Evolutionary conservation across 2,888 invertebrate genomes (phyloP).

Genomic region (Calephelis perditalis): DNA sequence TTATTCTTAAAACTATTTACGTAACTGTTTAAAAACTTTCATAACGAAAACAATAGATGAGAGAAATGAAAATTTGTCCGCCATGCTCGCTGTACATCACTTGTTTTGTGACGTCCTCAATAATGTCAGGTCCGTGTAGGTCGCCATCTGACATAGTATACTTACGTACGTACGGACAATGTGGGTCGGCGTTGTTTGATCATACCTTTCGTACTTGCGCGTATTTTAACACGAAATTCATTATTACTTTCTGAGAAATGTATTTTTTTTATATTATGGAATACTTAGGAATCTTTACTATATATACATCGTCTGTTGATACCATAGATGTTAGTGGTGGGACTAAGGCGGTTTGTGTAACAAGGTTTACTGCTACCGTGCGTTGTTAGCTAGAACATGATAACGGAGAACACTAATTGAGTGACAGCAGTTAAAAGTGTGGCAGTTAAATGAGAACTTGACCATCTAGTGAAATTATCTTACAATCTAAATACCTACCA

Average conservation of each 20-base stretch:
- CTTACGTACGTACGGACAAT: conserved; percentile 25
- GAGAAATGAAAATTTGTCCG: not conserved
- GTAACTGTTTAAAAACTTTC: too few relatives aligned
- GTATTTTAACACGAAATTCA: conserved; percentile 3
- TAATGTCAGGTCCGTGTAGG: conserved; percentile 56
- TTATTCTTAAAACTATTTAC: not conserved
- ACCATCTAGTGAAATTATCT: too few relatives aligned
- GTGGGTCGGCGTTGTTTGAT: conserved; percentile 34
- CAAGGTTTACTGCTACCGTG: too few relatives aligned
- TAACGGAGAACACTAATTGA: too few relatives aligned
- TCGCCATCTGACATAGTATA: conserved; percentile 38
- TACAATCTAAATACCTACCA: too few relatives aligned
- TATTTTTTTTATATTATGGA: not conserved
- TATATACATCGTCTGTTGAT: too few relatives aligned
- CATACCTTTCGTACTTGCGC: conserved; percentile 1
- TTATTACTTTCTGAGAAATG: not conserved
- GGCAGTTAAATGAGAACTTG: too few relatives aligned
- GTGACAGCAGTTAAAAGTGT: too few relatives aligned
- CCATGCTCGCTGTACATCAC: not conserved
- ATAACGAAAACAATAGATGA: not conserved
- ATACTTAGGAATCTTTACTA: too few relatives aligned
- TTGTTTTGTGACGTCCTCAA: conserved; percentile 33
- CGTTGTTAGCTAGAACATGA: too few relatives aligned
- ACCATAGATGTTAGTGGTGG: too few relatives aligned
- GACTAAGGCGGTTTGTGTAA: too few relatives aligned